These are phyloP conservation scores for Strix uralensis DNA, from an alignment of 2,113 vertebrate species.

Conservation along the genomic window DNA sequence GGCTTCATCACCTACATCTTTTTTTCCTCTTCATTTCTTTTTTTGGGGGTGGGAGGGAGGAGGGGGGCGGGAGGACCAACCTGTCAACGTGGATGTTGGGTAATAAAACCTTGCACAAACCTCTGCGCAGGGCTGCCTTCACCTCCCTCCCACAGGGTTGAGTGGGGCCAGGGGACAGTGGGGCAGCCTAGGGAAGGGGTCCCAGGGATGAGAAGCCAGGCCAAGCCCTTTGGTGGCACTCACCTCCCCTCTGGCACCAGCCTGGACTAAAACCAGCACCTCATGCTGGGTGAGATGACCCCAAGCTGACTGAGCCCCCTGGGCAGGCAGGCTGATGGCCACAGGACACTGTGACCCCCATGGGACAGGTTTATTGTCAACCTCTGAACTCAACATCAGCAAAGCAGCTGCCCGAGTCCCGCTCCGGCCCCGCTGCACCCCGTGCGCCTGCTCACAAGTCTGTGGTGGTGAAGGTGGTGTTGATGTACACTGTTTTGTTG, in stretches of 20 bases:
- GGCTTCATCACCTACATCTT: not conserved
- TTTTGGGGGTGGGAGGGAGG: not conserved
- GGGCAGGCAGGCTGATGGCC: not conserved
- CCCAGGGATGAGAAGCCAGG: not conserved
- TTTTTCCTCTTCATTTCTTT: constrained; percentile 2
- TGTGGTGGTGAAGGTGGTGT: constrained; percentile 76
- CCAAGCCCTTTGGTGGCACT: not conserved
- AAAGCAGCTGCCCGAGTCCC: not conserved
- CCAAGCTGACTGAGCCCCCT: not conserved
- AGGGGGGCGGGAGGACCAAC: not conserved
- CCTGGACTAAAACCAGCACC: not conserved
- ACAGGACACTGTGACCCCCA: fast-evolving
- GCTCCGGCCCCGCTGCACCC: not conserved
- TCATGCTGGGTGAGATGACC: not conserved
- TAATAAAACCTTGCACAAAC: constrained; percentile 71
- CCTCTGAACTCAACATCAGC: not conserved
- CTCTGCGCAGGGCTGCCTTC: not conserved
- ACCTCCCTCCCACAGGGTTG: not conserved
- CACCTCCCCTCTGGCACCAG: not conserved
- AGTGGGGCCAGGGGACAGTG: not conserved
- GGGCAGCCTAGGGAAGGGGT: not conserved
- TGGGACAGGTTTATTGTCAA: constrained; percentile 34
- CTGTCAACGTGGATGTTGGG: constrained; percentile 63
- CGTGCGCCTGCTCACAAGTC: constrained; percentile 73
- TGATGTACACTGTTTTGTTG: constrained; percentile 30